Conservation (phyloP, 37 sponge, comb jelly and placozoan species). For the Aphrocallistes beatrix region DNA sequence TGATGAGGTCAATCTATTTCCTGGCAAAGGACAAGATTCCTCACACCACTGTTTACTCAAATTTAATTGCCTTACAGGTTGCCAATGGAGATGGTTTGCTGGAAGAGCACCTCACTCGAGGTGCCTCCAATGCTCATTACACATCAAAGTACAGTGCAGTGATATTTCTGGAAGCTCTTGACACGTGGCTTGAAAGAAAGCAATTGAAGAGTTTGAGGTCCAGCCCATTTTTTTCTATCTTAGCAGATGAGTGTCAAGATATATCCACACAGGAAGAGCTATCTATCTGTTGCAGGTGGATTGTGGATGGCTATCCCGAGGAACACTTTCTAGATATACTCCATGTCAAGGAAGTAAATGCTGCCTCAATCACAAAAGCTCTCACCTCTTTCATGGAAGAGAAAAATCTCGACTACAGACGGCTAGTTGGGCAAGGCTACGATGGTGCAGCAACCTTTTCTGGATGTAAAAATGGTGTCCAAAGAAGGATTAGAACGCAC, state of each 20-base stretch:
- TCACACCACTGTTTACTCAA: not conserved
- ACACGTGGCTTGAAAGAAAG: constrained; percentile 15
- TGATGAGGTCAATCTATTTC: not conserved
- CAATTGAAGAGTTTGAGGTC: not conserved
- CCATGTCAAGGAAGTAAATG: no score
- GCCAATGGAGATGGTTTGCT: constrained; percentile 6
- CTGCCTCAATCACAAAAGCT: constrained; percentile 21
- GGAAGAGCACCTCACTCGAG: not conserved
- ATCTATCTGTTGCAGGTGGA: constrained; percentile 31
- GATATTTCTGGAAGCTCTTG: not conserved
- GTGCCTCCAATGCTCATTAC: not conserved
- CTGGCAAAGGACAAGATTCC: constrained; percentile 8
- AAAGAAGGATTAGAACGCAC: constrained; percentile 23
- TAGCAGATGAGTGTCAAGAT: constrained; percentile 31
- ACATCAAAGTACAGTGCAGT: not conserved
- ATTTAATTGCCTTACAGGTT: not conserved
- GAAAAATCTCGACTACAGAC: constrained; percentile 25
- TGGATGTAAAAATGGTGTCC: constrained; percentile 28
- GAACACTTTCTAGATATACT: constrained; percentile 18
- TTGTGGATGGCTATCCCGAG: constrained; percentile 31
- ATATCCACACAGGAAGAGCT: constrained; percentile 30
- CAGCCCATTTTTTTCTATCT: constrained; percentile 16
- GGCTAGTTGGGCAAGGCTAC: constrained; percentile 31
- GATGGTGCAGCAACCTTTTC: constrained; percentile 40
- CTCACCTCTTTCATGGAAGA: constrained; percentile 7